Evolutionary conservation across 2,888 invertebrate species (phyloP).

Genomic region (Glyphotaelius pellucidus): DNA sequence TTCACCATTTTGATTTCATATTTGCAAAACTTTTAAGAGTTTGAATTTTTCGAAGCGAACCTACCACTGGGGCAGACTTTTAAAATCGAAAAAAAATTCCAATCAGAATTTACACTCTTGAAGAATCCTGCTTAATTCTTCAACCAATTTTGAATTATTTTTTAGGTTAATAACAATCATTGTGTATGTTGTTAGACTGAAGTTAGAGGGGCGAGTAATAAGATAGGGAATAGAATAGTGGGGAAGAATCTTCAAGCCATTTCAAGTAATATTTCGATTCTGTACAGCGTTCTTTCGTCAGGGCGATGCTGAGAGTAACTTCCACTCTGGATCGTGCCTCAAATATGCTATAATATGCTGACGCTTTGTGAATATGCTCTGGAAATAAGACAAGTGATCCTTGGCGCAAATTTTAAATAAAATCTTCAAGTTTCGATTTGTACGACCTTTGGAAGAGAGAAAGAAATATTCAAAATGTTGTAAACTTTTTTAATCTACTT

Average conservation of each 20-base stretch:
- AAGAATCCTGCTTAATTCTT: too few species aligned
- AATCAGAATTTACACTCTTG: background rate
- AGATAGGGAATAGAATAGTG: too few species aligned
- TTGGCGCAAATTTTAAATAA: too few species aligned
- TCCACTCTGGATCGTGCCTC: too few species aligned
- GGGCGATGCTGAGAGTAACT: too few species aligned
- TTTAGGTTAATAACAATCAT: too few species aligned
- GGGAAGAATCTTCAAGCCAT: too few species aligned
- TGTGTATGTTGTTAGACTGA: too few species aligned
- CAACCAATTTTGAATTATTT: too few species aligned
- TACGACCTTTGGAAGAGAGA: background rate
- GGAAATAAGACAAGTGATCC: background rate
- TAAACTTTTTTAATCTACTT: background rate
- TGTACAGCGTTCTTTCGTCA: too few species aligned
- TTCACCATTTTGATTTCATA: background rate
- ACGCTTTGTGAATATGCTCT: background rate
- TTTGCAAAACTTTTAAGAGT: background rate
- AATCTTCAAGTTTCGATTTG: background rate
- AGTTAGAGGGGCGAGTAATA: too few species aligned
- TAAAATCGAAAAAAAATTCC: background rate
- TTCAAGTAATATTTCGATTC: too few species aligned
- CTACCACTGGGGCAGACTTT: background rate
- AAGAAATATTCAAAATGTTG: background rate
- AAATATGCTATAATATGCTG: background rate
- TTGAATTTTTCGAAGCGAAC: background rate